These are phyloP conservation scores for Drosophila kikkawai DNA, from an alignment of 1,140 invertebrate genomes.

Conservation along the genomic window DNA sequence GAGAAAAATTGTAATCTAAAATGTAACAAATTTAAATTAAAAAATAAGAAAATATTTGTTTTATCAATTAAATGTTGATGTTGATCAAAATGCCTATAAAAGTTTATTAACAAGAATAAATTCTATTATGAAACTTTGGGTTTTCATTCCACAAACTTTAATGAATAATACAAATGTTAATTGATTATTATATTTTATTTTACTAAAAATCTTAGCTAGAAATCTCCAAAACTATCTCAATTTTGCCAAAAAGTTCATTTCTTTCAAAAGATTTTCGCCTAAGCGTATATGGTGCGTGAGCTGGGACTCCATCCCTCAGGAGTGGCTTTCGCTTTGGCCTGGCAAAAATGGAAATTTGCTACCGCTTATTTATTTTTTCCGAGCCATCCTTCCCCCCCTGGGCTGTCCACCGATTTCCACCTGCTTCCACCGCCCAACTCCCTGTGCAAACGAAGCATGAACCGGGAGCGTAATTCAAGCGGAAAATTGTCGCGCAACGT, in stretches of 20 bases:
- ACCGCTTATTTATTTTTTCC: constrained; percentile 79
- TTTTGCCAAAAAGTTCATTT: neutral
- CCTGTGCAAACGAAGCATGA: constrained; percentile 80
- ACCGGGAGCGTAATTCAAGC: constrained; percentile 82
- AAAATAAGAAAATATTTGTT: no score
- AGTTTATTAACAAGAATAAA: neutral
- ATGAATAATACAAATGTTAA: no score
- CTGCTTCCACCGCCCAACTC: constrained; percentile 19
- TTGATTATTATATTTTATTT: neutral
- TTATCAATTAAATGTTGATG: fast-evolving
- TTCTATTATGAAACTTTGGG: no score
- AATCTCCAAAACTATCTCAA: neutral
- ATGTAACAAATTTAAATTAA: neutral
- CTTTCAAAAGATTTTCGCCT: constrained; percentile 15
- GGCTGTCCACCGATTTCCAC: constrained; percentile 11
- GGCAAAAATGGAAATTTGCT: constrained; percentile 80
- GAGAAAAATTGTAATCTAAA: neutral
- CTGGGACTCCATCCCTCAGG: constrained; percentile 15
- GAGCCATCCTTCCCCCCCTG: constrained; percentile 4
- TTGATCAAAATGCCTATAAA: no score
- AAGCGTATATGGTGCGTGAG: constrained; percentile 44
- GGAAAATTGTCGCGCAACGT: constrained; percentile 82
- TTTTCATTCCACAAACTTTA: neutral
- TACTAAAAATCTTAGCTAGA: no score
- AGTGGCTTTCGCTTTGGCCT: constrained; percentile 64